Conservation (phyloP, 2,113 vertebrate species). For the Penelope pileata region DNA sequence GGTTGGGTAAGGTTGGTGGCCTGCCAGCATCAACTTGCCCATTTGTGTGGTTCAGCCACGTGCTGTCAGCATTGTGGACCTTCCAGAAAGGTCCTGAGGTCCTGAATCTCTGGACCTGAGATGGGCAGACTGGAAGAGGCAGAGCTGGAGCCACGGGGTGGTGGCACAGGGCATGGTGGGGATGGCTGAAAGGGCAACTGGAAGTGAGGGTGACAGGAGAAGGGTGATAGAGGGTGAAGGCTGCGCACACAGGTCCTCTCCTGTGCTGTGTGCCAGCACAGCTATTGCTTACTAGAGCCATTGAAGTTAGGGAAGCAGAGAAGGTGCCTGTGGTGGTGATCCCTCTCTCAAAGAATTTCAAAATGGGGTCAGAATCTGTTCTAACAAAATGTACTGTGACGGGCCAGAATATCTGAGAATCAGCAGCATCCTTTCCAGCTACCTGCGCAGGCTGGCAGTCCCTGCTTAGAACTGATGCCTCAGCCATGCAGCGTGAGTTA, state of each 20-base stretch:
- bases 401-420: background rate
- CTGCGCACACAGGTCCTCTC: background rate
- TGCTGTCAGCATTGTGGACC: background rate
- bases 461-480: background rate
- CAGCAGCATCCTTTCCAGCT: background rate
- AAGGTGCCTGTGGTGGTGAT: rapidly evolving
- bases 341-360: background rate
- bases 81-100: background rate
- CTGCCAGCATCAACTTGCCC: background rate
- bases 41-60: too few species aligned
- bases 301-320: background rate
- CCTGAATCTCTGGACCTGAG: too few species aligned
- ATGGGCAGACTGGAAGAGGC: background rate
- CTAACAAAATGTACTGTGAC: background rate
- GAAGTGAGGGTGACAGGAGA: background rate
- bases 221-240: background rate
- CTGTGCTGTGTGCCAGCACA: background rate
- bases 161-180: background rate
- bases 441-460: background rate
- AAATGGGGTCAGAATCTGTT: background rate
- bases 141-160: background rate
- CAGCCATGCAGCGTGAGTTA: background rate
- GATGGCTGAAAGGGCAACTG: background rate
- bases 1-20: too few species aligned
- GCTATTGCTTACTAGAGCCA: background rate